These are phyloP conservation scores for Scartelaos histophorus DNA, from an alignment of 2,113 vertebrate genomes.

Conservation along the genomic window DNA sequence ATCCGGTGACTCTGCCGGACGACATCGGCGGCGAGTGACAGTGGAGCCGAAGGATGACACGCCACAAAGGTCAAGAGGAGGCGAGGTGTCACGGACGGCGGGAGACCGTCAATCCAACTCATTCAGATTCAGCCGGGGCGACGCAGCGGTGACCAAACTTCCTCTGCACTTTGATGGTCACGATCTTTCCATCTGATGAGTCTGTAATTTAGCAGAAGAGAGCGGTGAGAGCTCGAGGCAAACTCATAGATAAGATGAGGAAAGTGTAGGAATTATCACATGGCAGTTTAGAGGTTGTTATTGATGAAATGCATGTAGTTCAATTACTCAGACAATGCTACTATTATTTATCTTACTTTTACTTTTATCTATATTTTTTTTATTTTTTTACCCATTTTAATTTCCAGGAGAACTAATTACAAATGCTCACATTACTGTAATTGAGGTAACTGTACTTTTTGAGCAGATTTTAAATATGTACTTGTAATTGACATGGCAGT, in stretches of 20 bases:
- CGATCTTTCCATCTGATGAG: neutral
- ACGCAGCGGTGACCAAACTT: conserved; percentile 21
- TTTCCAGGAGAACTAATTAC: too few species aligned
- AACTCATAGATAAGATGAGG: neutral
- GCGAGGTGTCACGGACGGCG: conserved; percentile 45
- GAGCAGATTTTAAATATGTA: too few species aligned
- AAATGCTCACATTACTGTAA: too few species aligned
- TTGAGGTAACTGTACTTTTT: too few species aligned
- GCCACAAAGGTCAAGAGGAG: conserved; percentile 64
- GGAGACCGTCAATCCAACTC: conserved; percentile 39
- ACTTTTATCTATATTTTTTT: too few species aligned
- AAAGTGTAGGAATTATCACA: neutral
- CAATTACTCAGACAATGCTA: neutral
- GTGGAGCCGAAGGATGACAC: conserved; percentile 61
- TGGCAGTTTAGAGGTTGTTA: neutral
- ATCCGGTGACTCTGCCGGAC: conserved; percentile 52
- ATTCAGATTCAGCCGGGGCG: conserved; percentile 27
- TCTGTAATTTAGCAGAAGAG: neutral
- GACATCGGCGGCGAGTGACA: conserved; percentile 50
- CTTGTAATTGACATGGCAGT: neutral
- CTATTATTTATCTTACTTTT: too few species aligned
- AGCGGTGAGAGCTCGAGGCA: neutral
- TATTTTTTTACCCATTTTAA: too few species aligned
- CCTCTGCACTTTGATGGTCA: conserved; percentile 21
- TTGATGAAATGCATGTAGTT: too few species aligned